Base-by-base conservation (phyloP, 2,797 vertebrate species). In the Anolis apletophallus region DNA sequence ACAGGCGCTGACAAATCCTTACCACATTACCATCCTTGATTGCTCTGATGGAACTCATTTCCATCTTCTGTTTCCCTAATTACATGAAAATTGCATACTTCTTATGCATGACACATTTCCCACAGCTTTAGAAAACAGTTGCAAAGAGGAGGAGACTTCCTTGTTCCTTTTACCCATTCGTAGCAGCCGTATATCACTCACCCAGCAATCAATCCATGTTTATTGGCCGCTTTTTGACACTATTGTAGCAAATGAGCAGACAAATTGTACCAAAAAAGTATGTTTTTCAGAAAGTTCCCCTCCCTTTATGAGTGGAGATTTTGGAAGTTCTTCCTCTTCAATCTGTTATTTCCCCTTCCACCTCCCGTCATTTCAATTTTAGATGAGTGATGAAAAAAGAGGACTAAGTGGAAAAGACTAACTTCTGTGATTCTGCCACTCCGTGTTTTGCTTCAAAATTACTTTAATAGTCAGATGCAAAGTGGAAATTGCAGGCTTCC, bases 21-120 rank as follows among this genome's bases (percentile, higher is more conserved):
- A 89, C 93, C 92, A 94, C 93, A 95, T 96, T 96, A 96, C 95
- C 96, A 96, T 96, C 95, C 95, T 95, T 96, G 96, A 97, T 96
- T 96, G 96, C 95, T 96, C 95, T 96, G 96, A 96, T 96, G 95
- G 95, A 97, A 96, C 95, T 96, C 95, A 96, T 97, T 96, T 96
- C 96, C 96, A 95, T 96, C 95, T 96, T 95, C 94, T 96, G 93
- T 96, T 96, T 93, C 94, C 95, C 96, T 96, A 96, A 97, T 96
- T 96, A 96, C 95, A 96, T 94, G 95, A 96, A 96, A 96, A 97
- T 96, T 96, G 90, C 96, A 96, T 94, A 96, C 94, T 96, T 96
- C 95, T 96, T 96, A 97, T 96, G 95, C 96, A 96, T 95, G 95
- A 96, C 95, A 96, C 95, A 97, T 96, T 96, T 96, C 94, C 90